A percentile compares a stretch with the other conserved stretches of the same genome.
phyloP scores from a whole-genome alignment of 2,888 invertebrate species.

The Linyphia triangularis region DNA sequence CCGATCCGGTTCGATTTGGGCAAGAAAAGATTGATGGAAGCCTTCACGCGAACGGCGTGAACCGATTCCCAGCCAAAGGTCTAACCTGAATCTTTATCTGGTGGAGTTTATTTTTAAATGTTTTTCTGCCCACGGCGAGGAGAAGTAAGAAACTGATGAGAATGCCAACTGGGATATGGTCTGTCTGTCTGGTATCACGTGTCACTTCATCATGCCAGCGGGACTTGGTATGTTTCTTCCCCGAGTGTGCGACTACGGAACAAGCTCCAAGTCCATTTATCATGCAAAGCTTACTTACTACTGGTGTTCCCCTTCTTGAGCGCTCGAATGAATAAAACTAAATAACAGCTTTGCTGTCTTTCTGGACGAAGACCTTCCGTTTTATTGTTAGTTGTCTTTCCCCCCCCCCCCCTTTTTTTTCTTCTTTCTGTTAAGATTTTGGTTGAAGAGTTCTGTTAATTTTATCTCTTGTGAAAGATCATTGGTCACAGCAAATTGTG shows the following conservation, averaged over 20 bases:
- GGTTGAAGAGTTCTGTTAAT: constrained; percentile 1
- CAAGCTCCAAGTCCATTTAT: constrained; percentile 25
- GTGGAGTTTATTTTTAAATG: not conserved
- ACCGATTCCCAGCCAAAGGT: not conserved
- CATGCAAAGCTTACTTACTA: constrained; percentile 36
- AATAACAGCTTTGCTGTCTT: constrained; percentile 1
- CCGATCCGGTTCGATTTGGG: not conserved
- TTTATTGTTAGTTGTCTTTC: too few relatives aligned
- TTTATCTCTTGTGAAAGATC: not conserved
- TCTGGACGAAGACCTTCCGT: too few relatives aligned
- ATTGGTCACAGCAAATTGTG: not conserved
- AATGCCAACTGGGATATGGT: constrained; percentile 19
- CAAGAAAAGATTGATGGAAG: constrained; percentile 1
- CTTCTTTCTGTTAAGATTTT: not conserved
- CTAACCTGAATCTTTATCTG: not conserved
- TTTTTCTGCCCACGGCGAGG: not conserved
- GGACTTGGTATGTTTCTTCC: not conserved
- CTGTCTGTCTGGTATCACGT: constrained; percentile 24
- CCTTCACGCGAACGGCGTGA: not conserved
- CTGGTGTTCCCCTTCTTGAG: constrained; percentile 35
- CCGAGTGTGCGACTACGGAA: not conserved
- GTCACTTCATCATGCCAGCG: constrained; percentile 24
- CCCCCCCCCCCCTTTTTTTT: not conserved
- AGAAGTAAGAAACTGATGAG: not conserved
- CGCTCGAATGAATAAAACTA: constrained; percentile 23